Percentiles rank a stretch among this genome's conserved stretches.
Conservation (phyloP, 1,140 invertebrate species). For the Hylaeus volcanicus region DNA sequence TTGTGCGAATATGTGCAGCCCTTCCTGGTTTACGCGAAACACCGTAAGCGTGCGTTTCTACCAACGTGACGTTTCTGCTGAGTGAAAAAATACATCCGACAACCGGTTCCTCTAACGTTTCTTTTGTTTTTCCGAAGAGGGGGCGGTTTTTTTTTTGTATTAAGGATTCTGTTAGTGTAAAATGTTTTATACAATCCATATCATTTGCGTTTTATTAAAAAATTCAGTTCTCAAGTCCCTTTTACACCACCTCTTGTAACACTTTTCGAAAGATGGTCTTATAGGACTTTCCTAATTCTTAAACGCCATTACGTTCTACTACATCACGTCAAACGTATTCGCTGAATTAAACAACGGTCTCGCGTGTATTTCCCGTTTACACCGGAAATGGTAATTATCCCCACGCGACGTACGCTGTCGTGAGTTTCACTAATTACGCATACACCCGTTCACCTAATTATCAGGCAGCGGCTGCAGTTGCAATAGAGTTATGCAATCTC, state of each 20-base stretch:
- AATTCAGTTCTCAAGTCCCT: too few relatives aligned
- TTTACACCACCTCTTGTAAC: too few relatives aligned
- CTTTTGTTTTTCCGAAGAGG: not conserved
- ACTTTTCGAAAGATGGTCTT: too few relatives aligned
- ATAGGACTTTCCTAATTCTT: too few relatives aligned
- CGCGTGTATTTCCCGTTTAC: not conserved
- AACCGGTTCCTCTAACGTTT: not conserved
- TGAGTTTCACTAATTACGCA: conserved; percentile 2
- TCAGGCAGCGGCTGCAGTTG: not conserved
- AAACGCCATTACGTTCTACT: too few relatives aligned
- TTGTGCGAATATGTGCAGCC: conserved; percentile 55
- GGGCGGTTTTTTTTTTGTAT: too few relatives aligned
- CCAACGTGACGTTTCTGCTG: not conserved
- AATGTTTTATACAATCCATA: too few relatives aligned
- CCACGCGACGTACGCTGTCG: not conserved
- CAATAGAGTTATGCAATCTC: not conserved
- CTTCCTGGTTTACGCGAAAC: conserved; percentile 44
- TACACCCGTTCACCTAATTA: not conserved
- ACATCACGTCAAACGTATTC: too few relatives aligned
- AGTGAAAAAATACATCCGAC: not conserved
- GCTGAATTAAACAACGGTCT: not conserved
- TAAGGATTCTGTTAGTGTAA: too few relatives aligned
- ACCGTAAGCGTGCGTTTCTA: conserved; percentile 5
- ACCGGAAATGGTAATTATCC: not conserved
- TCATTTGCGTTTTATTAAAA: too few relatives aligned